These are phyloP conservation scores for Erpobdella octoculata DNA, from an alignment of 2,888 invertebrate species.

Conservation along the genomic window DNA sequence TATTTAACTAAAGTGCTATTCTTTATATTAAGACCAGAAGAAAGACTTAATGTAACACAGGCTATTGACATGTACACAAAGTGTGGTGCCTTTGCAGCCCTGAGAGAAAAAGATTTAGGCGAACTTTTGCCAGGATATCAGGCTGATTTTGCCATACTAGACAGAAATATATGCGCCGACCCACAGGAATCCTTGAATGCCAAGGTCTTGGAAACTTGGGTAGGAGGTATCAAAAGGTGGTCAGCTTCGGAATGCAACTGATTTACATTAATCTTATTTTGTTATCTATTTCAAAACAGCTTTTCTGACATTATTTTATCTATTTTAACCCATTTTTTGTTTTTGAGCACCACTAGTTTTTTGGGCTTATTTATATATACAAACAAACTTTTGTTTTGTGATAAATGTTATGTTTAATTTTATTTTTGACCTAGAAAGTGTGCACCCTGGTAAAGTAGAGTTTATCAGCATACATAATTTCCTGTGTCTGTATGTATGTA, in stretches of 20 bases:
- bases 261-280: too few species aligned
- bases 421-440: too few species aligned
- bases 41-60: slow-evolving; percentile 32
- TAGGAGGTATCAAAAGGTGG: slow-evolving; percentile 29
- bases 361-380: too few species aligned
- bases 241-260: background rate
- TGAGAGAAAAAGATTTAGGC: slow-evolving; percentile 35
- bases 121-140: slow-evolving; percentile 35
- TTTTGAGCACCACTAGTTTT: too few species aligned
- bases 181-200: slow-evolving; percentile 29
- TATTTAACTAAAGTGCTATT: background rate
- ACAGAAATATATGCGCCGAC: slow-evolving; percentile 27
- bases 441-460: too few species aligned
- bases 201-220: slow-evolving; percentile 34
- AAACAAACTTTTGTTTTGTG: too few species aligned
- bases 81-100: slow-evolving; percentile 34
- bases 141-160: slow-evolving; percentile 36
- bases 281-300: too few species aligned
- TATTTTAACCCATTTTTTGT: too few species aligned
- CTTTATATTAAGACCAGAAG: slow-evolving; percentile 32
- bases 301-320: too few species aligned
- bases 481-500: too few species aligned
- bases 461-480: too few species aligned
- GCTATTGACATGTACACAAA: slow-evolving; percentile 38
- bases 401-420: too few species aligned